Conservation (phyloP, 2,113 vertebrate genomes). For the Capreolus pygargus region DNA sequence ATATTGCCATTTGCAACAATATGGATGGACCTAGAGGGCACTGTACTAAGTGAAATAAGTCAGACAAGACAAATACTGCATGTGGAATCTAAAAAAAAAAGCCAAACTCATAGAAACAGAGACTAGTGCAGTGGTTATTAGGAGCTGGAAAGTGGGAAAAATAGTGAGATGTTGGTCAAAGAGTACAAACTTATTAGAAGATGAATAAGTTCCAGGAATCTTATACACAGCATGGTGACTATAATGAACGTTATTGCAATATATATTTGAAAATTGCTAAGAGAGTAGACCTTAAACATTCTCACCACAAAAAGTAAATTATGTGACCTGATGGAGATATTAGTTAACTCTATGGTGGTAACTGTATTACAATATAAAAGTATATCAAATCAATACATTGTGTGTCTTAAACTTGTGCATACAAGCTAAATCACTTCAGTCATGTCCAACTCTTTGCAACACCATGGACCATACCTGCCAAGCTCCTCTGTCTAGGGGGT, state of each 20-base stretch:
- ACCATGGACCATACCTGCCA: not conserved
- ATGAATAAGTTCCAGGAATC: not conserved
- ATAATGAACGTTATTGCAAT: not conserved
- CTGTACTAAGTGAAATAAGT: not conserved
- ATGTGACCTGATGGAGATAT: not conserved
- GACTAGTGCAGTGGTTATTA: not conserved
- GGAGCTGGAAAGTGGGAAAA: not conserved
- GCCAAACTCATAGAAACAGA: not conserved
- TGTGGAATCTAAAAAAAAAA: not conserved
- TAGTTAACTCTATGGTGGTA: not conserved
- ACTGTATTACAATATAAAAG: not conserved
- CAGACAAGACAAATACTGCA: not conserved
- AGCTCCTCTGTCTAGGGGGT: not conserved
- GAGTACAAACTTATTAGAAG: not conserved
- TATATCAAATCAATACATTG: not conserved
- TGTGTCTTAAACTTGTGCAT: not conserved
- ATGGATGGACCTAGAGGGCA: not conserved
- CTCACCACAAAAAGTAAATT: not conserved
- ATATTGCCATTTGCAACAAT: not conserved
- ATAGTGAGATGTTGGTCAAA: not conserved
- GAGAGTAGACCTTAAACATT: not conserved
- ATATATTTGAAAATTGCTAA: not conserved
- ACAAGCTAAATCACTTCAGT: not conserved
- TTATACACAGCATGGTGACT: not conserved
- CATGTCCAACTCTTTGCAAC: not conserved